phyloP scores from a whole-genome alignment of 2,797 vertebrate genomes.

The Agapornis canus region DNA sequence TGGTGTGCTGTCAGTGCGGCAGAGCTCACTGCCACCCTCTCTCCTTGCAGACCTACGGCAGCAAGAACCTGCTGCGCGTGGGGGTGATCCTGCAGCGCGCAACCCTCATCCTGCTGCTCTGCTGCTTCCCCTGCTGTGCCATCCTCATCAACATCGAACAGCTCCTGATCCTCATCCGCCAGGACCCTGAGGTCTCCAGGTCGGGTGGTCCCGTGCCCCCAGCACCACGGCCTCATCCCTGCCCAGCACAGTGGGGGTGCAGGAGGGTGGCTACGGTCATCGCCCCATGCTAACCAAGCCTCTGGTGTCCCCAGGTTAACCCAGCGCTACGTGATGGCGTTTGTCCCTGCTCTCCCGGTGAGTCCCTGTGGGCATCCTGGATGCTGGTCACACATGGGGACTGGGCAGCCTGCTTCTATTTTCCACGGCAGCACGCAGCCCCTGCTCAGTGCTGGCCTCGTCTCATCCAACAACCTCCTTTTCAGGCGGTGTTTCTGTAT shows the following conservation, averaged over 20 bases:
- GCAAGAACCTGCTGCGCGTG: slow-evolving; percentile 85
- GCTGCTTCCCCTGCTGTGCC: slow-evolving; percentile 87
- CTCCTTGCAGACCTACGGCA: slow-evolving; percentile 82
- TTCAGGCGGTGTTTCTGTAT: slow-evolving; percentile 86
- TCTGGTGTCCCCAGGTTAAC: slow-evolving; percentile 78
- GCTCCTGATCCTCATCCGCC: slow-evolving; percentile 78
- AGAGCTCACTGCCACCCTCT: not conserved
- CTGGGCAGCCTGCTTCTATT: not conserved
- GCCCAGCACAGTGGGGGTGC: accelerated
- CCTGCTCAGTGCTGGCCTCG: not conserved
- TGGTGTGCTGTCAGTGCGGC: accelerated
- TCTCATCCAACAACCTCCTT: not conserved
- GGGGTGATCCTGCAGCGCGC: slow-evolving; percentile 87
- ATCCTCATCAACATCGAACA: slow-evolving; percentile 86
- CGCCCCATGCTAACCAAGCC: not conserved
- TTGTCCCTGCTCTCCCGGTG: slow-evolving; percentile 88
- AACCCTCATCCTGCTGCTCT: slow-evolving; percentile 83
- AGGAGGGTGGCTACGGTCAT: accelerated
- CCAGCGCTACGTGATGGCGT: slow-evolving; percentile 80
- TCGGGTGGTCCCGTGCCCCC: not conserved
- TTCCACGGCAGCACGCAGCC: not conserved
- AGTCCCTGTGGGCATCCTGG: slow-evolving; percentile 52
- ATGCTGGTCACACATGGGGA: accelerated
- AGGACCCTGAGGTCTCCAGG: slow-evolving; percentile 85
- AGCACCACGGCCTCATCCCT: not conserved